These are phyloP conservation scores for Pinna nobilis DNA, from an alignment of 1,140 invertebrate species.

Conservation along the genomic window DNA sequence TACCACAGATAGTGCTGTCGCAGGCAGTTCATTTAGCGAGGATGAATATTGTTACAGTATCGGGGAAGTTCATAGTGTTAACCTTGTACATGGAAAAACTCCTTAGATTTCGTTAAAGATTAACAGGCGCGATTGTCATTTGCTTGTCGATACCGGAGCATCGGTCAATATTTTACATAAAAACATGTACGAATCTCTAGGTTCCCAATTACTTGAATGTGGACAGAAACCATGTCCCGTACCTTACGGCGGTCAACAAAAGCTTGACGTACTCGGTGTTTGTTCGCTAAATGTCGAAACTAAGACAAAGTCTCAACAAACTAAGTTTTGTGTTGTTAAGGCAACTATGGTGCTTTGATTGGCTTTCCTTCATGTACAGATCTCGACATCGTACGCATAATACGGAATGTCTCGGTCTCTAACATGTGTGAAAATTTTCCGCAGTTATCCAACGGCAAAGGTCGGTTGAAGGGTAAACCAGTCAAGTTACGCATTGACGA, in stretches of 20 bases:
- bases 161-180: not conserved
- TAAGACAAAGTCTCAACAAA: not conserved
- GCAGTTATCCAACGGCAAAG: conserved; percentile 16
- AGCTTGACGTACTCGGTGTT: not conserved
- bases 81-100: too few species aligned
- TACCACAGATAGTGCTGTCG: not conserved
- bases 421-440: not conserved
- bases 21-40: not conserved
- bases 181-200: not conserved
- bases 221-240: not conserved
- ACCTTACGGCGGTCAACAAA: not conserved
- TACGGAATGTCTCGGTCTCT: not conserved
- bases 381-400: not conserved
- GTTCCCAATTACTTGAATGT: not conserved
- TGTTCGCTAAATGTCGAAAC: not conserved
- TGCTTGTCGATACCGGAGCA: not conserved
- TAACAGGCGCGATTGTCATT: not conserved
- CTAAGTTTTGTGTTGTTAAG: not conserved
- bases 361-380: not conserved
- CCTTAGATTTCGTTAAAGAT: not conserved
- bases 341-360: not conserved
- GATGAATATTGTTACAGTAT: conserved; percentile 3
- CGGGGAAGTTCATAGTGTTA: too few species aligned
- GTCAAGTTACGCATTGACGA: conserved; percentile 23
- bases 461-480: not conserved